Base-by-base conservation (phyloP, 1,140 invertebrate species). In the Agrypnia vestita region DNA sequence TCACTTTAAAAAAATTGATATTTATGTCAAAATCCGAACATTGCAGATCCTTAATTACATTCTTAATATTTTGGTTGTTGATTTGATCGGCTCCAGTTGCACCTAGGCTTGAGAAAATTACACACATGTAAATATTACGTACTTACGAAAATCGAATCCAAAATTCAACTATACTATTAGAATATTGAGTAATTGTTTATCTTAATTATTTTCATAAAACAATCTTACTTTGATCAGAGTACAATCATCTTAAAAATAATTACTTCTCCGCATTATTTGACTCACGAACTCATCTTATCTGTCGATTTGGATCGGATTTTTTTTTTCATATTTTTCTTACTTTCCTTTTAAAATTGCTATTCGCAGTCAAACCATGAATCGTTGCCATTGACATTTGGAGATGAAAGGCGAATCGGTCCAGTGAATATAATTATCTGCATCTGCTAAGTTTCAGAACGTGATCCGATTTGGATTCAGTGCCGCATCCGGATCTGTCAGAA, bases 361-460 rank as follows among this genome's bases (percentile, higher is more conserved):
- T 72, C 19, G 69, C n/a, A 72, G 69, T 72, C 53, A 25, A 75
- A 46, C 12, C 72, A 61, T 56, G 72, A 75, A 44, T 56, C 19
- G 10, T 59, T 75, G 55, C 53, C 53, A 59, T 75, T 75, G 72
- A 75, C 55, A 59, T 19, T 75, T 59, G 35, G n/a, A 59, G 72
- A 59, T 75, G 69, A 73, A 53, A 59, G 55, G 72, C 25, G 35
- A 17, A 61, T 10, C 72, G 35, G 19, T 56, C 55, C 21, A 59
- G 12, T 59, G 55, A 53, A 61, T 75, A 21, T 53, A 73, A 73
- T 73, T 73, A 35, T 53, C 49, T 75, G 55, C 51, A 59, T 75
- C 12, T 59, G 25, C 55, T 75, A 75, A 75, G 46, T 59, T 61
- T 59, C 25, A 61, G 11, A 46, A 21, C 72, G 72, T 75, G 72